These are phyloP conservation scores for Pedetes capensis DNA, from an alignment of 2,113 vertebrate species.

Conservation along the genomic window DNA sequence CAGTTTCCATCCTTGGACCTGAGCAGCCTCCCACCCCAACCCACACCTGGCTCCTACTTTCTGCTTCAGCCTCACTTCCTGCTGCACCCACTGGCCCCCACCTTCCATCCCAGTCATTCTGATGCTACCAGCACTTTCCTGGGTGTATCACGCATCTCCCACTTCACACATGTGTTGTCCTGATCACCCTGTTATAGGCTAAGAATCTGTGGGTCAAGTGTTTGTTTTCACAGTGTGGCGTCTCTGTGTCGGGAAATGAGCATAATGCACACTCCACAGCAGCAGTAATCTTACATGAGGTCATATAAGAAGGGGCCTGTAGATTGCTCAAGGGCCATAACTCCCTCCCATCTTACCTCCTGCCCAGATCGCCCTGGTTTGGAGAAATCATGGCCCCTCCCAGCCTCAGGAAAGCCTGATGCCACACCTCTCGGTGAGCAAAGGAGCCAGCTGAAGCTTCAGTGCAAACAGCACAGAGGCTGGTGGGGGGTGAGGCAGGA, in stretches of 20 bases:
- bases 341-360: too few species aligned
- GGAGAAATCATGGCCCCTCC: not conserved
- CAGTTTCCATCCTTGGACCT: not conserved
- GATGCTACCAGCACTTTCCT: not conserved
- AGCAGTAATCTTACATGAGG: not conserved
- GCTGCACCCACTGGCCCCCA: not conserved
- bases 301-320: not conserved
- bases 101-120: accelerated
- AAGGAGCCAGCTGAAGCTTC: not conserved
- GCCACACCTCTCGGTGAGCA: not conserved
- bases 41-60: not conserved
- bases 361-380: not conserved
- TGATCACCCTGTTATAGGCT: not conserved
- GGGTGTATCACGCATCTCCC: not conserved
- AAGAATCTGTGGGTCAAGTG: not conserved
- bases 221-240: not conserved
- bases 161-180: not conserved
- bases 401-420: not conserved
- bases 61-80: not conserved
- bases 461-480: not conserved
- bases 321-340: not conserved
- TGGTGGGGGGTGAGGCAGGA: not conserved
- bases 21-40: not conserved
- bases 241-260: too few species aligned
- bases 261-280: not conserved